phyloP scores from a whole-genome alignment of 2,113 vertebrate species.

The Zapus hudsonius region DNA sequence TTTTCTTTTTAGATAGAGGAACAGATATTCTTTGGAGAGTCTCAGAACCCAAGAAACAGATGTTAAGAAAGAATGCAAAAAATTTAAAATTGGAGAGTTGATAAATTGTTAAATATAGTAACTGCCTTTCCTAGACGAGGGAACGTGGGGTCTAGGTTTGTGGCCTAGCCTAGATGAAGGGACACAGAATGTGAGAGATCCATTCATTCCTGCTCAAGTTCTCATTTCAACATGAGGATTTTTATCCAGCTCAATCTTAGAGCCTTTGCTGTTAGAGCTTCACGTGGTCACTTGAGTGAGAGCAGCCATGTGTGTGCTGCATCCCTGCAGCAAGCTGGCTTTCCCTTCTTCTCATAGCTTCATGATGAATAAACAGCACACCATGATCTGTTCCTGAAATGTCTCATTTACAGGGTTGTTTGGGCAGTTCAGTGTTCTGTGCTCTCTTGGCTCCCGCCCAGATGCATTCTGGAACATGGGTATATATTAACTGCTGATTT shows the following conservation, averaged over 20 bases:
- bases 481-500: constrained; percentile 33
- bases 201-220: background rate
- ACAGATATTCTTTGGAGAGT: background rate
- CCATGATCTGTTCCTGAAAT: background rate
- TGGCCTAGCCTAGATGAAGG: background rate
- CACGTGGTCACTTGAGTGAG: background rate
- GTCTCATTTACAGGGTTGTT: background rate
- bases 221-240: background rate
- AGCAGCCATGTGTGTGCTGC: background rate
- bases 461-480: constrained; percentile 12
- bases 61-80: background rate
- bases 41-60: background rate
- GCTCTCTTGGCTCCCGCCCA: background rate
- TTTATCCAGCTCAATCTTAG: background rate
- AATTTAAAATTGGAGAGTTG: background rate
- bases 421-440: background rate
- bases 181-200: background rate
- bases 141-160: background rate
- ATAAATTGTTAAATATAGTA: background rate
- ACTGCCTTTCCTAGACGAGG: background rate
- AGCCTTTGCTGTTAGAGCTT: background rate
- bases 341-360: background rate
- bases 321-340: background rate
- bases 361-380: background rate
- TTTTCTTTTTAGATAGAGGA: constrained; percentile 47